Evolutionary conservation across 2,797 vertebrate genomes (phyloP).

Genomic region (Urophycis tenuis): DNA sequence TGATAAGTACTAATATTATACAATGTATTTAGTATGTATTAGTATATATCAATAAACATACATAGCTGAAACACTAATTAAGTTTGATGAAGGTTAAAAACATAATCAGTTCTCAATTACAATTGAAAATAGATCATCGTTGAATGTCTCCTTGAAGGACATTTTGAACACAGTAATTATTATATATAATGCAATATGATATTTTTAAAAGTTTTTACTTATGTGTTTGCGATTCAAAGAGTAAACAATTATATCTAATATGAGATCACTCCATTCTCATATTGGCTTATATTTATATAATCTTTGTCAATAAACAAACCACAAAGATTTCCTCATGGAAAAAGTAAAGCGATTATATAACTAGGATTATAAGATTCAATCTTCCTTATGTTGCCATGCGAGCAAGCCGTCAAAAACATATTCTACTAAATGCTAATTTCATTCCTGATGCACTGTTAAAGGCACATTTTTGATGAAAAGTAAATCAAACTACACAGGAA

Average conservation of each 20-base stretch:
- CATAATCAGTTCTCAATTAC: not conserved
- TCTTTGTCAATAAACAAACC: not conserved
- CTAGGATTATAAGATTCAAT: not conserved
- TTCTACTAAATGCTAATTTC: not conserved
- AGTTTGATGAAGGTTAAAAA: not conserved
- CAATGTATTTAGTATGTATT: not conserved
- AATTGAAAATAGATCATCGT: not conserved
- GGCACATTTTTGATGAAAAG: not conserved
- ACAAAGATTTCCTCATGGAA: not conserved
- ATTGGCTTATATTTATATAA: not conserved
- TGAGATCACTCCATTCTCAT: not conserved
- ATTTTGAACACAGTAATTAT: not conserved
- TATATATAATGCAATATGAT: not conserved
- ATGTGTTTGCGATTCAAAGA: not conserved
- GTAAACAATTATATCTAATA: not conserved
- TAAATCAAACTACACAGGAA: not conserved
- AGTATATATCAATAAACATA: not conserved
- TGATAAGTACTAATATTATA: not conserved
- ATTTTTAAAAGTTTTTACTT: too few relatives aligned
- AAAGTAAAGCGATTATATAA: not conserved
- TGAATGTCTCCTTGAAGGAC: not conserved
- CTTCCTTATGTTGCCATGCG: not conserved
- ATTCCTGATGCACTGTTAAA: not conserved
- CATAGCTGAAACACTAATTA: not conserved
- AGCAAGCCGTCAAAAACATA: not conserved